A percentile compares a stretch with the other conserved stretches of the same genome.
Evolutionary conservation across 2,113 vertebrate genomes (phyloP).

Genomic region (Salvelinus sp.): DNA sequence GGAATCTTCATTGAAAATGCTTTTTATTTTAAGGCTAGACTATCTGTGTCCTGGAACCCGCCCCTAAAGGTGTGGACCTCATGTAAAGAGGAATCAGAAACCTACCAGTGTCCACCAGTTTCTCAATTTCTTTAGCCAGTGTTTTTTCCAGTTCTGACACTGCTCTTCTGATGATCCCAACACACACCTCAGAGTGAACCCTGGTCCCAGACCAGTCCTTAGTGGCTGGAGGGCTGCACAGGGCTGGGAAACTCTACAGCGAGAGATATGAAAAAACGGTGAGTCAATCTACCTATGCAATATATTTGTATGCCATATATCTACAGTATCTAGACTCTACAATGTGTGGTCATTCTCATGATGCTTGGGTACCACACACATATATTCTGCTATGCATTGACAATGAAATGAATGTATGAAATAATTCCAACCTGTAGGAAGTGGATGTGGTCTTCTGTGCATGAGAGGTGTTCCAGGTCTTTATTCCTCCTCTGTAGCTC

Average conservation of each 20-base stretch:
- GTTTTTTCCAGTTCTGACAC: constrained; percentile 64
- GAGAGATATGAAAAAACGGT: neutral
- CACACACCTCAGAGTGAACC: constrained; percentile 64
- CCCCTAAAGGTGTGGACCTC: too few relatives aligned
- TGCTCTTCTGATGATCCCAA: constrained; percentile 70
- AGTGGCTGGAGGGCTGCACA: constrained; percentile 61
- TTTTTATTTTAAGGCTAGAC: too few relatives aligned
- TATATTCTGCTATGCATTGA: too few relatives aligned
- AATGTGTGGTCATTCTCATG: too few relatives aligned
- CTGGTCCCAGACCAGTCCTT: constrained; percentile 73
- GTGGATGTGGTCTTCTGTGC: constrained; percentile 73
- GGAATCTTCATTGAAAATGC: too few relatives aligned
- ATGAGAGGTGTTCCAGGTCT: constrained; percentile 66
- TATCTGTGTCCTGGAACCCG: too few relatives aligned
- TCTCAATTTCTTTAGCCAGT: constrained; percentile 58
- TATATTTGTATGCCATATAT: too few relatives aligned
- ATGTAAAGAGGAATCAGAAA: neutral
- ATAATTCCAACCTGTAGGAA: constrained; percentile 69
- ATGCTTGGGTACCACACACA: too few relatives aligned
- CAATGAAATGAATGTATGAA: neutral
- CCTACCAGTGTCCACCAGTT: constrained; percentile 67
- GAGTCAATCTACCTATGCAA: too few relatives aligned
- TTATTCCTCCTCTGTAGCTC: constrained; percentile 61
- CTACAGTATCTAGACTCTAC: too few relatives aligned
- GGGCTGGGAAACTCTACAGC: constrained; percentile 68